Evolutionary conservation across 1,140 invertebrate species (phyloP).

Genomic region (Pseudomyrmex flavicornis): DNA sequence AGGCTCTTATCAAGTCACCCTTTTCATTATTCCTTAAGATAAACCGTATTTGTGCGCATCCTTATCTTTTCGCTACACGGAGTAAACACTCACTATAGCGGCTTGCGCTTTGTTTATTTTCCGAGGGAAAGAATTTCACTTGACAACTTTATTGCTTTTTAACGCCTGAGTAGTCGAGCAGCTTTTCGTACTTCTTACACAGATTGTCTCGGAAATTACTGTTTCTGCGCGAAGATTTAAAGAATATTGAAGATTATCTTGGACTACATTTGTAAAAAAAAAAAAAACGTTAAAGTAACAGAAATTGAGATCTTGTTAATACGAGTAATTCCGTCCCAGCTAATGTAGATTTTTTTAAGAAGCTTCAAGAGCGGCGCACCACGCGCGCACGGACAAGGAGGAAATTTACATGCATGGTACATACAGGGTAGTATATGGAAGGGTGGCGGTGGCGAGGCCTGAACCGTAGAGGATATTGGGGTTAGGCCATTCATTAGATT

Average conservation of each 20-base stretch:
- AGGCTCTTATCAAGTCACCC: constrained; percentile 61
- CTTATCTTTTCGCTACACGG: constrained; percentile 42
- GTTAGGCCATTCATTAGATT: constrained; percentile 83
- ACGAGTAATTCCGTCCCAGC: constrained; percentile 73
- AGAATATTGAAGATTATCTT: neutral
- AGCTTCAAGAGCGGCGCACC: constrained; percentile 33
- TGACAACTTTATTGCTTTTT: constrained; percentile 35
- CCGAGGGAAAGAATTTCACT: constrained; percentile 67
- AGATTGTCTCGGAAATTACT: neutral
- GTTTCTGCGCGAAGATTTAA: neutral
- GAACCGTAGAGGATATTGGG: constrained; percentile 79
- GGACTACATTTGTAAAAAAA: neutral
- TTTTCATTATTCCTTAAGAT: constrained; percentile 75
- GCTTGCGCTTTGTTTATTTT: constrained; percentile 53
- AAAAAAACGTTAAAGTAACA: neutral
- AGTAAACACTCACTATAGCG: neutral
- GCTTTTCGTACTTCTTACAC: constrained; percentile 14
- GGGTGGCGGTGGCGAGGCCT: constrained; percentile 71
- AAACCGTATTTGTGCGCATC: constrained; percentile 73
- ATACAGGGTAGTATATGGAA: constrained; percentile 64
- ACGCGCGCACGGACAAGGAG: constrained; percentile 52
- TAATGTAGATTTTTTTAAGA: constrained; percentile 69
- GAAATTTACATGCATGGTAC: constrained; percentile 71
- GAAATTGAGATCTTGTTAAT: constrained; percentile 66
- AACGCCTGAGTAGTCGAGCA: constrained; percentile 57